Evolutionary conservation across 1,140 invertebrate genomes (phyloP), one percentile per base, ranked within the genome.

Genomic region (Chrysomallon squamiferum): DNA sequence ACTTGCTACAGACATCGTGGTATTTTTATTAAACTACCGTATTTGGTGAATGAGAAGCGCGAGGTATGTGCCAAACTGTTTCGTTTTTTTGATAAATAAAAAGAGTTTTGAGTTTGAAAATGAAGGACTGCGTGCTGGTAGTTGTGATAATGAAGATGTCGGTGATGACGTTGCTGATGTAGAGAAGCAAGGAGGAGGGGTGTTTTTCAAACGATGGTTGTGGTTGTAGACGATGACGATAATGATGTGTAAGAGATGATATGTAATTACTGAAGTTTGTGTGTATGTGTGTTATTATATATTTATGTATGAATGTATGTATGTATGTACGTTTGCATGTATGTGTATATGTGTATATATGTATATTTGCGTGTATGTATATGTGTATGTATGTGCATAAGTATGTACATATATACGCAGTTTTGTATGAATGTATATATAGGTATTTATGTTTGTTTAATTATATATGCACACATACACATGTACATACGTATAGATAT

Each of bases 401-500:
- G 22, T 54, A 6, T 27, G 50, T 54, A 22, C 25, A 22, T 54
- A 22, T 54, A 11, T 54, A 6, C 25, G 45, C 25, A 22, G 22
- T 5, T 50, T 5, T 50, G 25, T 50, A n/a, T 50, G 25, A 7
- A n/a, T 50, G 25, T 50, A n/a, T 50, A 20, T 50, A n/a, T 50
- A 7, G 5, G 47, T 50, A 20, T 50, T n/a, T 38, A 15, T 38
- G 35, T 38, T 5, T 38, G 35, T 38, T 38, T 38, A 38, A 7
- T 7, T 38, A 38, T 38, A 38, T 38, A 38, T 38, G 15, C 15
- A 38, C 15, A 27, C n/a, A n/a, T n/a, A 50, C 6, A n/a, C n/a
- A n/a, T 50, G n/a, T 50, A n/a, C n/a, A n/a, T 50, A n/a, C n/a
- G n/a, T 50, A 50, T 50, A 27, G 5, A 50, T 38, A 38, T 38